Base-by-base conservation (phyloP, 2,888 invertebrate species). In the Eueremaeus valkanovi region DNA sequence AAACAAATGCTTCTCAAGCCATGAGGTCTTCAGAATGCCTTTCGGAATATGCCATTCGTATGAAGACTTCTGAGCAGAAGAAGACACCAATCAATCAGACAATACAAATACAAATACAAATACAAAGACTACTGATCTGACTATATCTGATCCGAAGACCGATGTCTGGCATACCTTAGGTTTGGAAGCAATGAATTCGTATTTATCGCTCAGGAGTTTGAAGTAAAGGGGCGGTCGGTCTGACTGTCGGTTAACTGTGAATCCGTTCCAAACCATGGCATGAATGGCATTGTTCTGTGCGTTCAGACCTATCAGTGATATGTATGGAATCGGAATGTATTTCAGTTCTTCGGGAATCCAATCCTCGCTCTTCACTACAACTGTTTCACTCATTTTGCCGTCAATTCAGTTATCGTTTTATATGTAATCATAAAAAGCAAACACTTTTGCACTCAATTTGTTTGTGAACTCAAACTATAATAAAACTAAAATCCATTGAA, bases 31-130 rank as follows among this genome's bases (percentile, higher is more conserved):
- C 9, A 98, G 85, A 79, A 98, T 92, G 16, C 98, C 97, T 83
- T 92, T 92, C 0, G 94, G 94, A 80, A 93, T 90, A 84, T 95
- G 95, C 92, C 93, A 94, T 82, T 96, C 96, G 83, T 95, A 96
- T 0, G 93, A 92, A 81, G 90, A 90, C 79, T 93, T 87, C 86
- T 93, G 80, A 18, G 29, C 51, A 1, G 3, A n/a, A 36, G 13
- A 18, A 45, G 18, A 51, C 49, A 55, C 63, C 21, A 72, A 75
- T 6, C 55, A 21, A 33, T 49, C n/a, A 75, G 36, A 29, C 27
- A 63, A 58, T 77, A 33, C n/a, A n/a, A n/a, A n/a, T n/a, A n/a
- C n/a, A n/a, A n/a, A n/a, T n/a, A n/a, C n/a, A n/a, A n/a, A n/a
- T n/a, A n/a, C n/a, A n/a, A n/a, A n/a, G n/a, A n/a, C n/a, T n/a